Percentiles rank a stretch among this genome's conserved stretches.
Evolutionary conservation across 1,140 invertebrate genomes (phyloP).

Genomic region (Homarus americanus): DNA sequence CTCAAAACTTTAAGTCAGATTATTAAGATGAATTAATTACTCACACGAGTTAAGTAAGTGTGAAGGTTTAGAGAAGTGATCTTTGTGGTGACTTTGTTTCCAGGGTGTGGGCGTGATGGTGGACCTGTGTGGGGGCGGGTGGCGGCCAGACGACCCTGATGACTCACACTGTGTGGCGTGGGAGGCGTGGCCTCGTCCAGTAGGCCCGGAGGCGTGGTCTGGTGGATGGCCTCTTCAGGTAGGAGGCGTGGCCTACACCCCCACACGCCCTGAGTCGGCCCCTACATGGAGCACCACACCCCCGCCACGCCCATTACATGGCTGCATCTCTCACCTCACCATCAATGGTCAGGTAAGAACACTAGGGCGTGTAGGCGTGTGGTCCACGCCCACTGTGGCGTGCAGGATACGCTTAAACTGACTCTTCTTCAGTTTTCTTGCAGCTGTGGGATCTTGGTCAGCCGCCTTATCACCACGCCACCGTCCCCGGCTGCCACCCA

Average conservation of each 20-base stretch:
- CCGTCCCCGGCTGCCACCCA: constrained; percentile 10
- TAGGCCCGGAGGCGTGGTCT: constrained; percentile 16
- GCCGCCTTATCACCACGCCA: constrained; percentile 28
- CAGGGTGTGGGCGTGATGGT: constrained; percentile 17
- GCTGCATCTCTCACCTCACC: constrained; percentile 39
- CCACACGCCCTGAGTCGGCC: constrained; percentile 5
- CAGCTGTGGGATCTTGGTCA: constrained; percentile 54
- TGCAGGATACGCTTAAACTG: neutral
- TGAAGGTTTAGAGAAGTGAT: too few relatives aligned
- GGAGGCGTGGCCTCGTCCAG: neutral
- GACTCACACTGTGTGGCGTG: constrained; percentile 25
- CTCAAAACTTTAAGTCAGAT: neutral
- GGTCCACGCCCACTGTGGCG: too few relatives aligned
- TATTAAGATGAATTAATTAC: neutral
- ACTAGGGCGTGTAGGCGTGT: neutral
- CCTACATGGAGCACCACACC: constrained; percentile 42
- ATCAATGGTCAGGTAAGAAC: constrained; percentile 53
- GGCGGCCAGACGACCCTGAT: neutral
- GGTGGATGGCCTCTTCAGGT: constrained; percentile 37
- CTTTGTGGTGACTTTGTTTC: neutral
- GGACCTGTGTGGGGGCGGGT: neutral
- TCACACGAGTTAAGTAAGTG: too few relatives aligned
- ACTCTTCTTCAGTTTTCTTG: constrained; percentile 17
- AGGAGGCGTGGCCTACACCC: constrained; percentile 41
- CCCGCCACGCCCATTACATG: neutral